phyloP scores from a whole-genome alignment of 2,888 invertebrate species.

The Xylophagus ater region DNA sequence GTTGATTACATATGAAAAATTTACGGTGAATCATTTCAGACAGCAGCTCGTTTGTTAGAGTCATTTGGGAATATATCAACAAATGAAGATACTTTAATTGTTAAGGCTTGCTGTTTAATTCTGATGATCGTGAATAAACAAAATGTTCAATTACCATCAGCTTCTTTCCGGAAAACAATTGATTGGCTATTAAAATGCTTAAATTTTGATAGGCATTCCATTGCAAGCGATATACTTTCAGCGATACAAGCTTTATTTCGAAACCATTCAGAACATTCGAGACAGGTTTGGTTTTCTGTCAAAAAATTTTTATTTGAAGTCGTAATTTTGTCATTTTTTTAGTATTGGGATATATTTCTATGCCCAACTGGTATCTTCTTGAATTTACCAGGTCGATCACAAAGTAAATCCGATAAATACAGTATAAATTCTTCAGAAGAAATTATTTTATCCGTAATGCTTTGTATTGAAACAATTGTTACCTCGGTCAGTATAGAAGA shows the following conservation, averaged over 20 bases:
- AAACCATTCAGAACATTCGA: slow-evolving; percentile 16
- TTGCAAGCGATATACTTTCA: slow-evolving; percentile 21
- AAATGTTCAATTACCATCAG: slow-evolving; percentile 38
- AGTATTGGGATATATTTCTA: slow-evolving; percentile 21
- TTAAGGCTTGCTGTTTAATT: slow-evolving; percentile 48
- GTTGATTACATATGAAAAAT: not conserved
- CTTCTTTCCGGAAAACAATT: slow-evolving; percentile 35
- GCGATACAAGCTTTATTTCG: slow-evolving; percentile 21
- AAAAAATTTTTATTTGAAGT: not conserved
- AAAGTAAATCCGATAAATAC: slow-evolving; percentile 13
- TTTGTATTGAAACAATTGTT: slow-evolving; percentile 7
- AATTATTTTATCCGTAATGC: slow-evolving; percentile 14
- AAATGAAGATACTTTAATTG: slow-evolving; percentile 43
- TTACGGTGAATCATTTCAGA: slow-evolving; percentile 10
- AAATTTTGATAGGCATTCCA: slow-evolving; percentile 22
- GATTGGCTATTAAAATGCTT: slow-evolving; percentile 42
- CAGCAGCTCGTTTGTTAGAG: slow-evolving; percentile 20
- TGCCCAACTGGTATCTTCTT: slow-evolving; percentile 19
- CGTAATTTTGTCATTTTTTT: not conserved
- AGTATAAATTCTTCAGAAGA: slow-evolving; percentile 20
- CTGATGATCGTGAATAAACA: slow-evolving; percentile 45
- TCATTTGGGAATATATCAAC: slow-evolving; percentile 27
- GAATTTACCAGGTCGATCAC: slow-evolving; percentile 7
- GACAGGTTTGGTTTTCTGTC: slow-evolving; percentile 12
- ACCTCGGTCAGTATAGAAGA: slow-evolving; percentile 3